Conservation (phyloP, 2,113 vertebrate genomes). For the Phaethon lepturus region DNA sequence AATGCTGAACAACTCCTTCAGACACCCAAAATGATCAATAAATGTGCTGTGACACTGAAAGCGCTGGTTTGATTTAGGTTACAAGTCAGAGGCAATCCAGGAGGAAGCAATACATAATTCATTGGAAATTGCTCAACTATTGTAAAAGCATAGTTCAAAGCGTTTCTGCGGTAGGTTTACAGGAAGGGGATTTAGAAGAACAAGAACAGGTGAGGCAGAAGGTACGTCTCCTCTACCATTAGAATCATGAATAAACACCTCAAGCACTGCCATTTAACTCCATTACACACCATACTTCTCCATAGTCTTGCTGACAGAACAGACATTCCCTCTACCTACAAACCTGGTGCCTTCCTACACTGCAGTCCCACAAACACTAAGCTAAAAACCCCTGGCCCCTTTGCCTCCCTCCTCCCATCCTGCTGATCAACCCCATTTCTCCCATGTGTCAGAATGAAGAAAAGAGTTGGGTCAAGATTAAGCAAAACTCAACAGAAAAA, state of each 20-base stretch:
- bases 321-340: background rate
- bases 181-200: background rate
- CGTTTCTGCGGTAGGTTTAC: background rate
- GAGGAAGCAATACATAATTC: background rate
- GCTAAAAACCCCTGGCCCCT: background rate
- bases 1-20: background rate
- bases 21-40: background rate
- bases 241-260: background rate
- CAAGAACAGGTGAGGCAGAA: background rate
- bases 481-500: background rate
- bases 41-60: background rate
- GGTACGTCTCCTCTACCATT: background rate
- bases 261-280: background rate
- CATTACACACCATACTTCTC: background rate
- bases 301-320: background rate
- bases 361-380: background rate
- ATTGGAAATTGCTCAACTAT: background rate
- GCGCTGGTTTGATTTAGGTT: background rate
- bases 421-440: background rate
- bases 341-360: background rate
- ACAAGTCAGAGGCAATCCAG: background rate
- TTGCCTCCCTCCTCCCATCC: background rate
- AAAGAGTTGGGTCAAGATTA: background rate
- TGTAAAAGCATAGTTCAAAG: background rate
- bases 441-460: background rate